Base-by-base conservation (phyloP, 2,113 vertebrate species). In the Fulmarus glacialis region DNA sequence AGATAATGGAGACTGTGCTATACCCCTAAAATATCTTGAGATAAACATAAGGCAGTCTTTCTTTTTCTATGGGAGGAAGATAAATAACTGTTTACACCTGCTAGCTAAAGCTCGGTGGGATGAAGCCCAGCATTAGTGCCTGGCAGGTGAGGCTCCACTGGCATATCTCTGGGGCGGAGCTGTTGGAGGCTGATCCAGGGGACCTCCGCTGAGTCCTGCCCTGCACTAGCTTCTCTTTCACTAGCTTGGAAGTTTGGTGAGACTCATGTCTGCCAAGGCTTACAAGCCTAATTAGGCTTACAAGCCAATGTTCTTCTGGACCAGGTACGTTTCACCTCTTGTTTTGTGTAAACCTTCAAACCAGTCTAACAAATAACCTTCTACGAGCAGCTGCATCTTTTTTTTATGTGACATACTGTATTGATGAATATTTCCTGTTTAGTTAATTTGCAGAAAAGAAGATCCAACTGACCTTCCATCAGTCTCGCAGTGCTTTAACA, bases 311-410 rank as follows among this genome's bases (percentile, higher is more conserved):
- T 8, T n/a, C 63, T 52, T 23, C 59, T 55, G n/a, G 21, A 30
- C 21, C 45, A 73, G 92, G 34, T 47, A 15, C 0, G 16, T 42
- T 27, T 32, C 30, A 8, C 6, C 56, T 67, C 42, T 48, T 43
- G 29, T 22, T 63, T 9, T 29, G 19, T 29, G 34, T 5, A 3
- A 18, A 3, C 1, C 3, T 8, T 19, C 27, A 20, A 15, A 8
- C 7, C 22, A 6, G 2, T 2, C 11, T 14, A 15, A 4, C 52
- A 38, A 8, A 17, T 4, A 5, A 0, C 12, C 6, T 7, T 6
- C 79, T 22, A 1, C 4, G 48, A 55, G n/a, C 62, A 43, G 56
- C 58, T 20, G 22, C 9, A 0, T 13, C 2, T 0, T 3, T 24
- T 40, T 38, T 45, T 21, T 30, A 2, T 5, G 20, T 58, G 59